These are phyloP conservation scores for Standfussiana lucernea DNA, from an alignment of 2,888 invertebrate species.

Conservation along the genomic window DNA sequence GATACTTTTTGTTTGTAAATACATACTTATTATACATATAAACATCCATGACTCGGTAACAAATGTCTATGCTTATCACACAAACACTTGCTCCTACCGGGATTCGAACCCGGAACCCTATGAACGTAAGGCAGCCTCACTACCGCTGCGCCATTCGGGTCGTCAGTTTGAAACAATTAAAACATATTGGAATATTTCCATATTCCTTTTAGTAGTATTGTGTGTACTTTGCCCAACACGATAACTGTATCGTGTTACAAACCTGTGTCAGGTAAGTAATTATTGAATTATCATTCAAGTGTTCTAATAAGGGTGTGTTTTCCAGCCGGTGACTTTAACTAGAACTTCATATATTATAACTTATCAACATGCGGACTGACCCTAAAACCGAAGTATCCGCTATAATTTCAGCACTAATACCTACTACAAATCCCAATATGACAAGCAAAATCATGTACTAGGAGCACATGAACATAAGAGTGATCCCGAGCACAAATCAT, in stretches of 20 bases:
- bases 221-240: not conserved
- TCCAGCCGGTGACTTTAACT: not conserved
- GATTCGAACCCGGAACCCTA: too few relatives aligned
- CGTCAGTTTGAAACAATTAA: not conserved
- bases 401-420: not conserved
- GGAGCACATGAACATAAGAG: not conserved
- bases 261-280: not conserved
- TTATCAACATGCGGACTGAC: not conserved
- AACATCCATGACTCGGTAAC: too few relatives aligned
- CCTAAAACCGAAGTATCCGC: not conserved
- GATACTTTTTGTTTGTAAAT: too few relatives aligned
- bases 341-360: not conserved
- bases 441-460: not conserved
- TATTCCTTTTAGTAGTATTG: not conserved
- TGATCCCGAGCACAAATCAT: constrained; percentile 26
- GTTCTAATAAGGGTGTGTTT: not conserved
- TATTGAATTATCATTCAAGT: not conserved
- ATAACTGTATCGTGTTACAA: not conserved
- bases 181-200: not conserved
- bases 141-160: too few relatives aligned
- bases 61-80: too few relatives aligned
- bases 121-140: too few relatives aligned
- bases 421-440: not conserved
- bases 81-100: too few relatives aligned
- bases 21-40: too few relatives aligned